Evolutionary conservation across 1,140 invertebrate species (phyloP).

Genomic region (Bacillus rossius): DNA sequence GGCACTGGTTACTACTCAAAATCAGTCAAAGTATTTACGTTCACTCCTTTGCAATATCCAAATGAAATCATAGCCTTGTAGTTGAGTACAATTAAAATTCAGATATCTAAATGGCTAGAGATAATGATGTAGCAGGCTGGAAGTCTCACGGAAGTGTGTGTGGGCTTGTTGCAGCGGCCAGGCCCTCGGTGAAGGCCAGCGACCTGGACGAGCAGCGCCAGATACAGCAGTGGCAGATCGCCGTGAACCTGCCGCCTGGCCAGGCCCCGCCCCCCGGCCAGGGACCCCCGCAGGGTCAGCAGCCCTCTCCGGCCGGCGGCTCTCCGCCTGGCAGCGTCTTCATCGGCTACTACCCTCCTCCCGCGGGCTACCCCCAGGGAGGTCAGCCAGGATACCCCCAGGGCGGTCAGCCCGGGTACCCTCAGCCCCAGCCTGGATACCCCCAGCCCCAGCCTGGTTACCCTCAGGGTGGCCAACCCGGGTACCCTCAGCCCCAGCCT

Average conservation of each 20-base stretch:
- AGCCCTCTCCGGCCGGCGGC: not conserved
- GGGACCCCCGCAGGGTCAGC: not conserved
- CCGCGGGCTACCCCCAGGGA: not conserved
- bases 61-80: too few relatives aligned
- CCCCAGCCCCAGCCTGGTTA: not conserved
- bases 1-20: too few relatives aligned
- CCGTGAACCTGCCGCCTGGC: constrained; percentile 14
- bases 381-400: not conserved
- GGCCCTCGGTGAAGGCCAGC: too few relatives aligned
- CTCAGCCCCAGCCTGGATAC: constrained; percentile 5
- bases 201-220: constrained; percentile 12
- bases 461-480: constrained; percentile 21
- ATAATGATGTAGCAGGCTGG: too few relatives aligned
- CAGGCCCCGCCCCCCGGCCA: too few relatives aligned
- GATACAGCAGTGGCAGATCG: constrained; percentile 31
- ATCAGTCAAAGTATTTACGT: too few relatives aligned
- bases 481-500: constrained; percentile 24
- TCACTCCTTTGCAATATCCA: too few relatives aligned
- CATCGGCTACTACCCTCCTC: constrained; percentile 10
- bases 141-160: too few relatives aligned
- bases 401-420: not conserved
- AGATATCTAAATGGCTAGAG: too few relatives aligned
- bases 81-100: too few relatives aligned
- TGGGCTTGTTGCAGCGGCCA: too few relatives aligned
- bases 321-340: not conserved